Evolutionary conservation across 2,797 vertebrate genomes (phyloP).

Genomic region (Crocidura indochinensis): DNA sequence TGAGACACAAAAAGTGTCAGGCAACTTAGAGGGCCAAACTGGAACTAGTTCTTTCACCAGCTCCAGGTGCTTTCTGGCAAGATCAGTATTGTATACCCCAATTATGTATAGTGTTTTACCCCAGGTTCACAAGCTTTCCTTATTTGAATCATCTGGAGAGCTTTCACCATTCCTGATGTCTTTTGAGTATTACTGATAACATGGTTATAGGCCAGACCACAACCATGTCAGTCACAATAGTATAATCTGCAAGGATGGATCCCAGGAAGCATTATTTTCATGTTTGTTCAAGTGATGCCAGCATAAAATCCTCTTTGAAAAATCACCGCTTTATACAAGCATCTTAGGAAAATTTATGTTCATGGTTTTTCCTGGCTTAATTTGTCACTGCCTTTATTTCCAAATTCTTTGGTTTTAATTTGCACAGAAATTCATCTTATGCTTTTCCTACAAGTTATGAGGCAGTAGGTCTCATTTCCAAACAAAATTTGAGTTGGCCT

Average conservation of each 20-base stretch:
- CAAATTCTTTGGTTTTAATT: slow-evolving; percentile 46
- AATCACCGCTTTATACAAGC: slow-evolving; percentile 4
- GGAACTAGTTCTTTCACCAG: neutral
- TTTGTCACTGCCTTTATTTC: slow-evolving; percentile 63
- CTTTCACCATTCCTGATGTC: too few species aligned
- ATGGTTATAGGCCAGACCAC: too few species aligned
- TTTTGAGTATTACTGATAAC: too few species aligned
- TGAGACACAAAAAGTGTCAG: neutral
- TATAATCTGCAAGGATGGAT: too few species aligned
- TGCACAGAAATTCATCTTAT: neutral
- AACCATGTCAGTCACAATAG: too few species aligned
- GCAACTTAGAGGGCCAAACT: neutral
- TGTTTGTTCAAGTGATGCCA: too few species aligned
- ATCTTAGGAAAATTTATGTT: slow-evolving; percentile 17
- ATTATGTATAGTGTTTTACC: neutral
- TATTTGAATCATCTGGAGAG: too few species aligned
- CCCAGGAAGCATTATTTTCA: too few species aligned
- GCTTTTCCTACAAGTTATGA: slow-evolving; percentile 10
- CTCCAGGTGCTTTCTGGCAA: slow-evolving; percentile 22
- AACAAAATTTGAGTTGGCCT: slow-evolving; percentile 53
- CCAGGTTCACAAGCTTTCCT: too few species aligned
- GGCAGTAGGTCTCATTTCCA: slow-evolving; percentile 28
- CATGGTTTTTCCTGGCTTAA: neutral
- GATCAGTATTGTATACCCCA: slow-evolving; percentile 17
- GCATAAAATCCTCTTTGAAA: too few species aligned